Base-by-base conservation (phyloP, 2,888 invertebrate genomes). In the Fragum whitleyi region DNA sequence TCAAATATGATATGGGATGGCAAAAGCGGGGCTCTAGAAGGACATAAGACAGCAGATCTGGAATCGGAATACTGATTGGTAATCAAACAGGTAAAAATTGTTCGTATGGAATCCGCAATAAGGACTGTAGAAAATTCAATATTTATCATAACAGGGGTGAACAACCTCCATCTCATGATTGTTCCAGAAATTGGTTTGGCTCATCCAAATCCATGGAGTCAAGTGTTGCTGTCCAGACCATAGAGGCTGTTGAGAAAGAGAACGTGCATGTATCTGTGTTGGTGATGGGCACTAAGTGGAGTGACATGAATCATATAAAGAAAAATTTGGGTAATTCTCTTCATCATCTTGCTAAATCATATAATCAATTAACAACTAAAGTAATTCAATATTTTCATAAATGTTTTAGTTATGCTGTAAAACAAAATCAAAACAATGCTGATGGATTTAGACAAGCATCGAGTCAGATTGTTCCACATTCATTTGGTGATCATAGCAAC, bases 271-370 rank as follows among this genome's bases (percentile, higher is more conserved):
- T 55, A 7, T 55, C 55, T 6, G 55, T 55, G 5, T 23, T 55
- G 21, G 19, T 55, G 5, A 55, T 55, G 55, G 55, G 19, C 19
- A 55, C 55, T 11, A 55, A 55, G 23, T 55, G 55, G 55, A 55
- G 55, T 55, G 55, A 55, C 23, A 71, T 74, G n/a, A 73, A 74
- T 21, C 82, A 77, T 21, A 75, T 65, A 29, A n/a, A 79, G 70
- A 62, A 65, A 79, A 53, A n/a, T n/a, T 62, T 82, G 11, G 47
- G 68, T 19, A 74, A 72, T 16, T 21, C 21, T 55, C 23, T 55
- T 21, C 19, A 55, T 6, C 21, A 19, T 55, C 23, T 55, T 21
- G 21, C n/a, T 11, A 55, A 55, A 55, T 11, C n/a, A 55, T 23
- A 55, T 19, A 55, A 23, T 6, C 55, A 21, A 21, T 55, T 55